A percentile compares a stretch with the other conserved stretches of the same genome.
Evolutionary conservation across 2,113 vertebrate species (phyloP).

Genomic region (Spermophilus dauricus): DNA sequence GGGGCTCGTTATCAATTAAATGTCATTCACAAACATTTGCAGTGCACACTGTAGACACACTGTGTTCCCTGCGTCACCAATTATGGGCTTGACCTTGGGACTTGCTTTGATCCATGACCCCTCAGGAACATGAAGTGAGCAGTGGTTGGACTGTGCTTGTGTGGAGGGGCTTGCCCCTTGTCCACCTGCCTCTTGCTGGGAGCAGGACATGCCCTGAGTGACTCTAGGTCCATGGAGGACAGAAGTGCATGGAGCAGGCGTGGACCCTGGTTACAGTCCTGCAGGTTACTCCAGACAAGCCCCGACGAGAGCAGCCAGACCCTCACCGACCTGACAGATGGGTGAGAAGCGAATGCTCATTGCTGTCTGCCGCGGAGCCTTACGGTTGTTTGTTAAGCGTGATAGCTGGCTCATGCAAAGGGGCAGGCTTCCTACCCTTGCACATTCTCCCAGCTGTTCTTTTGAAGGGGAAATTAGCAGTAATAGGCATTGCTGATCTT

Average conservation of each 20-base stretch:
- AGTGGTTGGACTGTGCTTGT: neutral
- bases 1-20: neutral
- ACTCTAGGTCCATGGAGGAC: too few relatives aligned
- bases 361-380: neutral
- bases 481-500: neutral
- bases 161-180: neutral
- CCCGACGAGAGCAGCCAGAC: neutral
- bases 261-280: rapidly evolving
- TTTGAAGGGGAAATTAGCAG: neutral
- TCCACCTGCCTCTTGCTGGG: neutral
- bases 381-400: neutral
- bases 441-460: neutral
- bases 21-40: neutral
- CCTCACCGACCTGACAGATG: neutral
- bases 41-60: neutral
- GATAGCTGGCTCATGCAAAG: neutral
- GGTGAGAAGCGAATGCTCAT: neutral
- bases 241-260: neutral
- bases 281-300: neutral
- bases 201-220: neutral
- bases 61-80: neutral
- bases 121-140: neutral
- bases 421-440: neutral
- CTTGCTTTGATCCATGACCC: neutral
- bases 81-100: neutral